Evolutionary conservation across 2,797 vertebrate genomes (phyloP).

Genomic region (Ctenopoma multispine): DNA sequence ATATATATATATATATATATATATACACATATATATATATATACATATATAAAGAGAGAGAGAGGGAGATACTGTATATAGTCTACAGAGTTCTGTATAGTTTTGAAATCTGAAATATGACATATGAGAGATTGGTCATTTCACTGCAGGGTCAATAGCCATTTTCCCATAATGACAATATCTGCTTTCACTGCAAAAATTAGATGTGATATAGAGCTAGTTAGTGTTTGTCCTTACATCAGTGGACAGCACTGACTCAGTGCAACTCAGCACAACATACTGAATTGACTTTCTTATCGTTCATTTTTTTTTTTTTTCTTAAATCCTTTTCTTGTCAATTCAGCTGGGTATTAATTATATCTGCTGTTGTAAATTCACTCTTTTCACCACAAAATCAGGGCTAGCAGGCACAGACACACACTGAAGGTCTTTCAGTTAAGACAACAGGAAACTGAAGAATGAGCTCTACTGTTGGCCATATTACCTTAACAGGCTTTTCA

Average conservation of each 20-base stretch:
- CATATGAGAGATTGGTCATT: not conserved
- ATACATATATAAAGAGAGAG: too few relatives aligned
- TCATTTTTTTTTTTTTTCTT: conserved; percentile 42
- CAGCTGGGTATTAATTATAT: conserved; percentile 72
- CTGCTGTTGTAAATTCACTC: conserved; percentile 62
- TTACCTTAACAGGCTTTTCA: conserved; percentile 50
- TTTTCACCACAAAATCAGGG: conserved; percentile 54
- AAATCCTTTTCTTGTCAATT: conserved; percentile 48
- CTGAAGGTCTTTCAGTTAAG: conserved; percentile 57
- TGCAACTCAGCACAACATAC: conserved; percentile 37
- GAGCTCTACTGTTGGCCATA: conserved; percentile 28
- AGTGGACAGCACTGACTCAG: conserved; percentile 20
- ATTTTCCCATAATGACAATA: conserved; percentile 11
- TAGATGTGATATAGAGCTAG: conserved; percentile 7
- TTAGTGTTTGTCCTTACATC: conserved; percentile 18
- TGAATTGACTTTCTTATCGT: not conserved
- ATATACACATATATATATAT: too few relatives aligned
- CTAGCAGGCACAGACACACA: conserved; percentile 44
- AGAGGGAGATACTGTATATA: too few relatives aligned
- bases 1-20: too few relatives aligned
- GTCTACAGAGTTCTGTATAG: not conserved
- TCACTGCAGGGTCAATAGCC: conserved; percentile 23
- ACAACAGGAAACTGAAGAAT: conserved; percentile 50
- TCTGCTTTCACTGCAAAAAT: conserved; percentile 13
- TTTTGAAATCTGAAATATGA: conserved; percentile 12